Evolutionary conservation across 1,140 invertebrate genomes (phyloP).

Genomic region (Asbolus verrucosus): DNA sequence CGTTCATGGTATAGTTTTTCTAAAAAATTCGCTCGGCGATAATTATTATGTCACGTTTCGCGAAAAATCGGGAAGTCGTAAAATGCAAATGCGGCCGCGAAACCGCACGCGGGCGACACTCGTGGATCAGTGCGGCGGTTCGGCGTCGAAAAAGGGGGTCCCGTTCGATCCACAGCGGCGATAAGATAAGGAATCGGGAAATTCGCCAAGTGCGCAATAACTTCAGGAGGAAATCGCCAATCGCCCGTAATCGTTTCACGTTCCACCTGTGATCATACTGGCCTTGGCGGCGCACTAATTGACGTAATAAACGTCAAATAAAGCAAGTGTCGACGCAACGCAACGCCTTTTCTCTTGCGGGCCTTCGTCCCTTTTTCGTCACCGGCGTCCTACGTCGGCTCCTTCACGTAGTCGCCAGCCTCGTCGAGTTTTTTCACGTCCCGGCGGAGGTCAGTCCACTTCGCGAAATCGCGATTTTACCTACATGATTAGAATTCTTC

Average conservation of each 20-base stretch:
- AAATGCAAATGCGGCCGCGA: conserved; percentile 10
- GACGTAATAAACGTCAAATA: conserved; percentile 4
- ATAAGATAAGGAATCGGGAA: no score
- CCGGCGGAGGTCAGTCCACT: conserved; percentile 11
- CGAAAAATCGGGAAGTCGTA: conserved; percentile 9
- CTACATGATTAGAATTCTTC: conserved; percentile 35
- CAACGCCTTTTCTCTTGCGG: neutral
- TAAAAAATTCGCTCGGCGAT: conserved; percentile 10
- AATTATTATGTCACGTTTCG: conserved; percentile 26
- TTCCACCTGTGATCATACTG: no score
- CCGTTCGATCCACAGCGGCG: no score
- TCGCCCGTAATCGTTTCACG: no score
- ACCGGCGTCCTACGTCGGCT: neutral
- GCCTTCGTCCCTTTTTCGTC: conserved; percentile 18
- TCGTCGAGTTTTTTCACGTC: conserved; percentile 14
- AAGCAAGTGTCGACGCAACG: neutral
- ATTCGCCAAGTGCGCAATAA: no score
- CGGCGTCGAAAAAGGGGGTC: no score
- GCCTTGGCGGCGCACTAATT: no score
- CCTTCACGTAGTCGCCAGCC: neutral
- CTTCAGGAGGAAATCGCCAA: no score
- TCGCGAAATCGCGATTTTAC: conserved; percentile 14
- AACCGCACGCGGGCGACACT: neutral
- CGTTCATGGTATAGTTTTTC: neutral
- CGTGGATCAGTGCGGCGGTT: neutral